Evolutionary conservation across 2,113 vertebrate species (phyloP), one percentile per base, ranked within the genome.

Genomic region (Lophura nycthemera): DNA sequence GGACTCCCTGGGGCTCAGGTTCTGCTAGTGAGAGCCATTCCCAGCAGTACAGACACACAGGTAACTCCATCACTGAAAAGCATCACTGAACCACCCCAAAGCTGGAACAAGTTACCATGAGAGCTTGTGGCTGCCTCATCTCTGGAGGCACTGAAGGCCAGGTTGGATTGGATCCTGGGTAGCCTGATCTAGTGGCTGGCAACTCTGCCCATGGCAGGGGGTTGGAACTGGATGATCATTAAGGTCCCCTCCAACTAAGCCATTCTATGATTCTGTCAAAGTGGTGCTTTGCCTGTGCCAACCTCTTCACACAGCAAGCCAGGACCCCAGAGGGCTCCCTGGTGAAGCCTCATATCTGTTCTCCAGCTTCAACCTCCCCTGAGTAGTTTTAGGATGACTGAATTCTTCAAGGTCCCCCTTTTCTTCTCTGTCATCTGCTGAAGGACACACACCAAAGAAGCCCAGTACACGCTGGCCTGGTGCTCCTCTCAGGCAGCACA

Each of bases 271-370:
- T 54, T 30, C 52, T 54, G 17, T 54, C 27, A 30, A 54, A 54
- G 52, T 77, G 65, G 4, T 59, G 42, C 29, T 87, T 63, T 34
- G 21, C 4, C 73, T 22, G 12, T 6, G 24, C 43, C 38, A 61
- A 21, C 22, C 30, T 15, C 13, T 25, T 78, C 74, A 13, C 5
- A 60, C 32, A 71, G 18, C 47, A 56, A 82, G 54, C 2, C 25
- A 75, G 2, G 56, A 36, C 8, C 42, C 16, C 4, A 7, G 10
- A 47, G 30, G 34, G 21, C 38, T 69, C 29, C 38, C 52, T 1
- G 1, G 8, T 27, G 40, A 45, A 34, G 42, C 48, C 19, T 7
- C 64, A 83, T 34, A 75, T 3, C 59, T 21, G 7, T 0, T 0
- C 50, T 59, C 30, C 61, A 40, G 19, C 59, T 40, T 27, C 21